A percentile compares a stretch with the other conserved stretches of the same genome.
Evolutionary conservation across 2,888 invertebrate genomes (phyloP).

Genomic region (Stenotaenia linearis): DNA sequence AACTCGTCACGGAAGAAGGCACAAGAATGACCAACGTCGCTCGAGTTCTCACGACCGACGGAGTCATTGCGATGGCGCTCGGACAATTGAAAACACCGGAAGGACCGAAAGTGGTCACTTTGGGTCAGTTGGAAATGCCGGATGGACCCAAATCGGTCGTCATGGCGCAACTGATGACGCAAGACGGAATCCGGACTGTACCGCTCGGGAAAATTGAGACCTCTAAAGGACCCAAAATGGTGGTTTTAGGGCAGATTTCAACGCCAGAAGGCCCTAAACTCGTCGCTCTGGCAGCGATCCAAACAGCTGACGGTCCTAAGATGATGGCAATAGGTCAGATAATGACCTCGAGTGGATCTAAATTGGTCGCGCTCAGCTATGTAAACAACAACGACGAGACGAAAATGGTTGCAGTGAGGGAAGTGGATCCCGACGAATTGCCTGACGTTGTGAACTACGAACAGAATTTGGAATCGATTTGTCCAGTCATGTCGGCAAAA

Average conservation of each 20-base stretch:
- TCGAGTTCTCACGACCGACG: conserved; percentile 34
- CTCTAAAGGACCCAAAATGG: conserved; percentile 57
- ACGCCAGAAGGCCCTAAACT: conserved; percentile 66
- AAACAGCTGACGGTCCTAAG: conserved; percentile 29
- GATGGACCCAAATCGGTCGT: conserved; percentile 62
- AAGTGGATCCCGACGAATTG: conserved; percentile 48
- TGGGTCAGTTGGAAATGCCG: conserved; percentile 64
- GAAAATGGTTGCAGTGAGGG: conserved; percentile 65
- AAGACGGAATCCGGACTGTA: background rate
- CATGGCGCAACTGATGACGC: conserved; percentile 59
- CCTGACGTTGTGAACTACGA: background rate
- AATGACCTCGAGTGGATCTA: conserved; percentile 62
- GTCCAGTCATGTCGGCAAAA: background rate
- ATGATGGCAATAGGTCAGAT: conserved; percentile 44
- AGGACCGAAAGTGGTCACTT: conserved; percentile 41
- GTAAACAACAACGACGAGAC: conserved; percentile 63
- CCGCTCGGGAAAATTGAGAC: conserved; percentile 54
- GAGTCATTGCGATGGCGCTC: conserved; percentile 17
- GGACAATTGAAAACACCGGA: background rate
- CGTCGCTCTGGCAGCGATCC: conserved; percentile 62
- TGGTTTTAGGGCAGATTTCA: conserved; percentile 59
- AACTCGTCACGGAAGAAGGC: conserved; percentile 38
- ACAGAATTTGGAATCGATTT: background rate
- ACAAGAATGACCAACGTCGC: conserved; percentile 30
- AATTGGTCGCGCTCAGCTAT: conserved; percentile 57